phyloP scores from a whole-genome alignment of 2,888 invertebrate genomes.

The Camponotus fellah region DNA sequence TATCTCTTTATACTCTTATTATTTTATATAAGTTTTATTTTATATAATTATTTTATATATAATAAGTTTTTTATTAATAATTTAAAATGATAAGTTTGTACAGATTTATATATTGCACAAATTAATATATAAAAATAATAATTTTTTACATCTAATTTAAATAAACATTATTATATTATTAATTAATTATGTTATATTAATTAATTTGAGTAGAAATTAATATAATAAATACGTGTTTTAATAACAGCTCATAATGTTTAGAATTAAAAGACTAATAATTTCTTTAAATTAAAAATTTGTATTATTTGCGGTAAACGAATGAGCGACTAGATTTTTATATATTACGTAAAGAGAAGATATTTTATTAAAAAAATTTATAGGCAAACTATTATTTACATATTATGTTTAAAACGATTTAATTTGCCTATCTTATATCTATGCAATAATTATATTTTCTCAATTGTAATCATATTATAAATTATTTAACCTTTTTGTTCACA shows the following conservation, averaged over 20 bases:
- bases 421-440: neutral
- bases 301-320: neutral
- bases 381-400: neutral
- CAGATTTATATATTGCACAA: neutral
- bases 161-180: neutral
- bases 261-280: neutral
- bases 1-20: neutral
- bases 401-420: neutral
- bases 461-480: neutral
- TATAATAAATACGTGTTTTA: too few species aligned
- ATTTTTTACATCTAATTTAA: neutral
- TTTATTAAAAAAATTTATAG: neutral
- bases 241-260: too few species aligned
- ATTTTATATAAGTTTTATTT: too few species aligned
- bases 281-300: constrained; percentile 15
- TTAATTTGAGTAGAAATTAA: too few species aligned
- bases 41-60: too few species aligned
- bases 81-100: neutral
- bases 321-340: neutral
- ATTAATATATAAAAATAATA: neutral
- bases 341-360: neutral
- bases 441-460: neutral
- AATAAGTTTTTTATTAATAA: neutral
- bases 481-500: constrained; percentile 1
- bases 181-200: too few species aligned